Evolutionary conservation across 1,140 invertebrate species (phyloP).

Genomic region (Oncopeltus fasciatus): DNA sequence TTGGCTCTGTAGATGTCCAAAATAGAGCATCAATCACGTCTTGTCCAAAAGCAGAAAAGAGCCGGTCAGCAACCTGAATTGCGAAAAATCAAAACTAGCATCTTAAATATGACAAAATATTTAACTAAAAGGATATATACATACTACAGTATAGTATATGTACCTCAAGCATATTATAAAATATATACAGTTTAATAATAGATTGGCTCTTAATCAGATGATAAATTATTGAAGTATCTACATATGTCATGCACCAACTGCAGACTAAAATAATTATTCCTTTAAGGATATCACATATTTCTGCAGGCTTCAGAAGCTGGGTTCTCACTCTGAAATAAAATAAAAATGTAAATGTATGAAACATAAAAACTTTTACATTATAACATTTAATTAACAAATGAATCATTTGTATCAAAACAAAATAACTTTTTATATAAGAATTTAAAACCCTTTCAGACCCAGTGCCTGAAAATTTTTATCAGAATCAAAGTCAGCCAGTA

Average conservation of each 20-base stretch:
- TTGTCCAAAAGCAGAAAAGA: conserved; percentile 95
- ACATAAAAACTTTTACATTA: too few relatives aligned
- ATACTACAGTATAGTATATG: conserved; percentile 12
- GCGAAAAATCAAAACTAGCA: conserved; percentile 13
- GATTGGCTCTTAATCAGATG: conserved; percentile 97
- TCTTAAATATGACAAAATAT: not conserved
- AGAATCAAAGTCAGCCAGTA: too few relatives aligned
- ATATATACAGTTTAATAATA: conserved; percentile 97
- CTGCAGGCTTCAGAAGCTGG: conserved; percentile 61
- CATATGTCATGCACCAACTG: conserved; percentile 68
- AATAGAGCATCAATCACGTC: conserved; percentile 93
- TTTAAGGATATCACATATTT: conserved; percentile 93
- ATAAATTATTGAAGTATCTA: conserved; percentile 97
- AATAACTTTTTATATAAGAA: too few relatives aligned
- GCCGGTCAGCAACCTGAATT: conserved; percentile 77
- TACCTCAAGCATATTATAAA: conserved; percentile 98
- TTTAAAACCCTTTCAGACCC: too few relatives aligned
- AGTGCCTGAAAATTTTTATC: too few relatives aligned
- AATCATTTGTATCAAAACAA: too few relatives aligned
- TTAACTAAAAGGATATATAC: not conserved
- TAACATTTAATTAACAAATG: too few relatives aligned
- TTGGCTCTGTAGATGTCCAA: conserved; percentile 92
- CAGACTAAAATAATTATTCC: conserved; percentile 74
- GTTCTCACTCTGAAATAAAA: conserved; percentile 16
- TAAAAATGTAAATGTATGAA: too few relatives aligned